phyloP scores from a whole-genome alignment of 1,140 invertebrate genomes.

The Saccostrea cuccullata region DNA sequence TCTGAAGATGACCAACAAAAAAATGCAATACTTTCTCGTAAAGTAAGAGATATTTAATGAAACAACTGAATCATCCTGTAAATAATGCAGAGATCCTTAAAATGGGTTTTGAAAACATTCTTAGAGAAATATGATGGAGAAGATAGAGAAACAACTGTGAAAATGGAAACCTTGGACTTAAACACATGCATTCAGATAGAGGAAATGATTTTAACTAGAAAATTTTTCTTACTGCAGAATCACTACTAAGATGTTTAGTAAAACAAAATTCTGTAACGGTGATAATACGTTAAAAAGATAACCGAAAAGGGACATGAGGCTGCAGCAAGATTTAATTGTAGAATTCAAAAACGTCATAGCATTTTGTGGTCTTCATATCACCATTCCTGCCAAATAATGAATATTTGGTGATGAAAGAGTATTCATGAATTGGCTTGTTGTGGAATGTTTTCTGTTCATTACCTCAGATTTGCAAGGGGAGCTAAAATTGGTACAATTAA shows the following conservation, averaged over 20 bases:
- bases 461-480: constrained; percentile 30
- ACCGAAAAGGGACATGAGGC: constrained; percentile 45
- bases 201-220: constrained; percentile 33
- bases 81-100: no score
- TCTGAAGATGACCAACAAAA: not conserved
- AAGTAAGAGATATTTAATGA: constrained; percentile 16
- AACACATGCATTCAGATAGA: constrained; percentile 30
- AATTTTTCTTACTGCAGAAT: no score
- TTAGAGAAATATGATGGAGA: constrained; percentile 27
- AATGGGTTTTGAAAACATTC: not conserved
- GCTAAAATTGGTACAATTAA: constrained; percentile 38
- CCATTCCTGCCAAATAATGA: constrained; percentile 50
- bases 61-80: not conserved
- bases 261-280: constrained; percentile 33
- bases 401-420: constrained; percentile 39
- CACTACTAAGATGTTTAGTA: not conserved
- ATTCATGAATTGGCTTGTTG: constrained; percentile 32
- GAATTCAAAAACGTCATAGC: constrained; percentile 40
- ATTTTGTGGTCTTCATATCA: constrained; percentile 49
- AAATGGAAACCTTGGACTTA: not conserved
- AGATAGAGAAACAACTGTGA: not conserved
- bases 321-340: constrained; percentile 27
- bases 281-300: not conserved
- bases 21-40: not conserved
- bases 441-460: constrained; percentile 45